A percentile compares a stretch with the other conserved stretches of the same genome.
Evolutionary conservation across 1,140 invertebrate genomes (phyloP).

Genomic region (Microplitis mediator): DNA sequence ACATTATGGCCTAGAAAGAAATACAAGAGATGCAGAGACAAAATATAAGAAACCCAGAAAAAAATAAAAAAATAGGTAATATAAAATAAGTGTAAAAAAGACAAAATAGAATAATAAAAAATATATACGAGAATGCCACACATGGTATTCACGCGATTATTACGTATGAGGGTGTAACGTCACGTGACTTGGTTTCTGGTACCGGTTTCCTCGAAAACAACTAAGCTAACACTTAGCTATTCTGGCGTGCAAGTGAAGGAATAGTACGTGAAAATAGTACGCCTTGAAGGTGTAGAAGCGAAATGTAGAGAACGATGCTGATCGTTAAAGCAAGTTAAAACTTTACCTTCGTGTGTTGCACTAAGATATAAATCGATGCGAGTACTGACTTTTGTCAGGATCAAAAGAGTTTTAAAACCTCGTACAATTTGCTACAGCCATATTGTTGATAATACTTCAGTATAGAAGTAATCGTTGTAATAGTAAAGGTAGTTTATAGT

Average conservation of each 20-base stretch:
- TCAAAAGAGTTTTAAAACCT: conserved; percentile 1
- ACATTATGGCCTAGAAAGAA: background rate
- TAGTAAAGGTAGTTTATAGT: background rate
- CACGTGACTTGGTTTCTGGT: conserved; percentile 25
- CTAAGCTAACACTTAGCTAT: conserved; percentile 11
- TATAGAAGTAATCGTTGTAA: background rate
- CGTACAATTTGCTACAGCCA: conserved; percentile 17
- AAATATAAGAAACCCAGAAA: background rate
- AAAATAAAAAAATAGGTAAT: background rate
- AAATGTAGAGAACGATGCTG: background rate
- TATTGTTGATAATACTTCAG: conserved; percentile 12
- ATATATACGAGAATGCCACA: background rate
- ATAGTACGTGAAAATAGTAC: conserved; percentile 13
- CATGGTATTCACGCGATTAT: conserved; percentile 24
- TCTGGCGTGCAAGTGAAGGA: background rate
- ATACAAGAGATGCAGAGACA: background rate
- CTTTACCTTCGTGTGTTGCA: conserved; percentile 9
- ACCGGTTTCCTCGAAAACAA: conserved; percentile 8
- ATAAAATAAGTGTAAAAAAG: background rate
- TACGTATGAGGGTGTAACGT: conserved; percentile 8
- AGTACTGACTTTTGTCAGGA: conserved; percentile 18
- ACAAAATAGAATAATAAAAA: background rate
- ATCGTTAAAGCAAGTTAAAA: conserved; percentile 26
- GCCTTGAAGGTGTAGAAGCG: conserved; percentile 14
- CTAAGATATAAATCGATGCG: conserved; percentile 24